Base-by-base conservation (phyloP, 2,113 vertebrate species). In the Suncus etruscus region DNA sequence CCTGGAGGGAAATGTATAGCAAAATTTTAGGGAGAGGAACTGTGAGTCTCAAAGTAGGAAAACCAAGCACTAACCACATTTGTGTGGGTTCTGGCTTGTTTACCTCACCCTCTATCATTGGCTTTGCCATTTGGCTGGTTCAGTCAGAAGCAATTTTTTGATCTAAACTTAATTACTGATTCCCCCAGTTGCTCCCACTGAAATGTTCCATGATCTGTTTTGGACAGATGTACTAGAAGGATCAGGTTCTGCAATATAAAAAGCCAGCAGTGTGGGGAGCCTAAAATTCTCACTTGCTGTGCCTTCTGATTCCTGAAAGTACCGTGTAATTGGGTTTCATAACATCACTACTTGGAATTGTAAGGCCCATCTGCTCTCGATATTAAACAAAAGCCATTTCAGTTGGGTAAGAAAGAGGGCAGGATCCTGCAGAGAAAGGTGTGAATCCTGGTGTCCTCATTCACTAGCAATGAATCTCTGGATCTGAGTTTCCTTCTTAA, bases 71-170 rank as follows among this genome's bases (percentile, higher is more conserved):
- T 84, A 83, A 92, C 63, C 70, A 79, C 63, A 83, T 93, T 86
- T 87, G 87, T 89, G 79, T 91, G 31, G 25, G 86, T 88, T 94
- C 81, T 87, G 94, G 91, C 87, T 61, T 93, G 94, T 84, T 91
- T 47, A 90, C 80, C 85, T 91, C 81, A 73, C 87, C 70, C 80
- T 87, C 85, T 85, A 91, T 82, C 84, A 85, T 96, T 95, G 72
- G 61, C 91, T 76, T 48, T 68, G 39, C 63, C 92, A 89, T 61
- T 65, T 77, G 31, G 82, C 85, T 94, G 86, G 31, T 86, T 83
- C 82, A 91, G 70, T 92, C 79, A 65, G 89, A 92, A 94, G 87
- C 78, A 58, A 93, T 95, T 95, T 94, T 74, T 95, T 47, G 50
- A 74, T 72, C 85, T 89, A 82, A 89, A 82, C 86, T 90, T 93